Evolutionary conservation across 2,888 invertebrate genomes (phyloP), one percentile per base, ranked within the genome.

Genomic region (Notodonta ziczac): DNA sequence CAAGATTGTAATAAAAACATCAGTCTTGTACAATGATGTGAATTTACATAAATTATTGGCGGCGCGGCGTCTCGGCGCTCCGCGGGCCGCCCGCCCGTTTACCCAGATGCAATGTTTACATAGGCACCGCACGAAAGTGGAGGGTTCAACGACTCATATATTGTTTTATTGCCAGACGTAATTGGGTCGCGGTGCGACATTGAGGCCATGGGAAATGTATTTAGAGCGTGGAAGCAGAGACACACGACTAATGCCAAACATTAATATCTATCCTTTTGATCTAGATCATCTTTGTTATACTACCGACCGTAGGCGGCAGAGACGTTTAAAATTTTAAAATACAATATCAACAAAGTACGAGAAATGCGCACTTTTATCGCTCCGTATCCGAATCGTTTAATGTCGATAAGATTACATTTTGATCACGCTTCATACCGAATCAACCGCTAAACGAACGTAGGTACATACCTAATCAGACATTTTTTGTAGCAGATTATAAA

Each of bases 21-120:
- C 89, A 88, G 80, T 88, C 83, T 89, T 89, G 83, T 86, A 88
- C 90, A 90, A 90, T 91, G 92, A 89, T 85, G 88, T 84, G 84
- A 86, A 92, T 92, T 92, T 90, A 92, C 93, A 93, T 93, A 93
- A 93, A 93, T 92, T 91, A 92, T 92, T 85, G 90, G 87, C 89
- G 90, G 80, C 88, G 85, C 77, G 82, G 78, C 81, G 91, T 89
- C 90, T 87, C 87, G 83, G 76, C 69, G 67, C 67, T 67, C 66
- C 44, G 46, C 63, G 69, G 46, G 44, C 24, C 24, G 24, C 24
- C 24, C 65, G 56, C 69, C 71, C 67, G 64, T 86, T 87, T 88
- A 86, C 86, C 77, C 86, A 85, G 84, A 85, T 90, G 91, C 91
- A 91, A 80, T 91, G 91, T 91, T 91, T 92, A 91, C 90, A 87